Base-by-base conservation (phyloP, 2,113 vertebrate species). In the Strix uralensis region DNA sequence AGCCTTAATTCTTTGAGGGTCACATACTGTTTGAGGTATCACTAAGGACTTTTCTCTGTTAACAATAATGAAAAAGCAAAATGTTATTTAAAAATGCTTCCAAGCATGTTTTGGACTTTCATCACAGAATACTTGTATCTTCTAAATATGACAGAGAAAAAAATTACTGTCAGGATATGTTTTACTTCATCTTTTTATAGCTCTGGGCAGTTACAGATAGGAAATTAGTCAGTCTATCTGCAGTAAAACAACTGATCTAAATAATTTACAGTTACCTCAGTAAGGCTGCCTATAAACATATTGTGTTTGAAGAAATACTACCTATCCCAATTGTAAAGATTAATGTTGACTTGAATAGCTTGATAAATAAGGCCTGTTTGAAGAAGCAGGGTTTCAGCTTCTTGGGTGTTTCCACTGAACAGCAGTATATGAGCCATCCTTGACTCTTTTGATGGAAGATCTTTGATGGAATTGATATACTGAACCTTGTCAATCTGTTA, bases 291-390 rank as follows among this genome's bases (percentile, higher is more conserved):
- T 20, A 67, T 19, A 32, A 80, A 77, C 8, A 3, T 10, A 10
- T 1, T 73, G 19, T 14, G 22, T 14, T 32, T 47, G 49, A 42
- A 73, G 59, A 61, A 62, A 10, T 80, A 72, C 51, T 98, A 99
- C 99, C 99, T 99, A 78, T 99, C 99, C 99, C 99, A 99, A 93
- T 99, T 99, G 98, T 98, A 99, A 34, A 99, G 99, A 74, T 99
- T 97, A 27, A 99, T 99, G 97, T 99, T 99, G 96, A 99, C 80
- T 97, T 99, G 99, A 82, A 99, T 99, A 20, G 99, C 99, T 74
- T 99, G 99, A 92, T 99, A 99, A 54, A 98, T 44, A 77, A 99
- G 99, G 59, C 99, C 99, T 55, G 99, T 92, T 90, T 99, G 99
- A 14, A 99, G 97, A 52, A 99, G 98, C 3, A 98, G 95, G 32